Evolutionary conservation across 2,113 vertebrate species (phyloP).

Genomic region (Himantopus leucocephalus): DNA sequence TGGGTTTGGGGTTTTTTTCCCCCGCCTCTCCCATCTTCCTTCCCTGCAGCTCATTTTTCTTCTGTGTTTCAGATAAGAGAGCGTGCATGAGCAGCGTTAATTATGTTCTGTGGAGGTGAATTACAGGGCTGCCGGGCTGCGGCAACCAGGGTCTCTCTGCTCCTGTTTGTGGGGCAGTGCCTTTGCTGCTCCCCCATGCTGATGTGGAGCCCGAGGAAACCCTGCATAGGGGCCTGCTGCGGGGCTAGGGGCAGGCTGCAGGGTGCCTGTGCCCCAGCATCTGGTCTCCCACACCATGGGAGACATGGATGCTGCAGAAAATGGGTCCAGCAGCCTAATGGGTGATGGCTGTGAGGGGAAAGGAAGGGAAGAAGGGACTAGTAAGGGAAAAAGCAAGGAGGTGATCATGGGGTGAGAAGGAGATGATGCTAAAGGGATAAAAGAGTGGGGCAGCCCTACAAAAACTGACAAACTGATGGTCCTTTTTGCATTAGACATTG

Average conservation of each 20-base stretch:
- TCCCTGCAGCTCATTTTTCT: slow-evolving; percentile 52
- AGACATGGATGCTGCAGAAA: background rate
- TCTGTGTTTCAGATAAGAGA: slow-evolving; percentile 49
- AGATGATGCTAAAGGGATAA: background rate
- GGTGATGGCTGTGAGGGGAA: background rate
- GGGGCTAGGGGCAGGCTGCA: background rate
- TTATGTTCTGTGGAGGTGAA: slow-evolving; percentile 39
- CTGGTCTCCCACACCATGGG: background rate
- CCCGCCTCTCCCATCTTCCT: background rate
- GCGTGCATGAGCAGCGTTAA: slow-evolving; percentile 34
- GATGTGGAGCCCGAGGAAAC: background rate
- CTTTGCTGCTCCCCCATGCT: background rate
- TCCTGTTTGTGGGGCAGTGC: background rate
- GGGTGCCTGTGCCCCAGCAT: background rate
- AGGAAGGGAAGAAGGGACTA: background rate
- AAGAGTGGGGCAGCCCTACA: background rate
- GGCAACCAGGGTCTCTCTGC: rapidly evolving
- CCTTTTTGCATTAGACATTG: slow-evolving; percentile 48
- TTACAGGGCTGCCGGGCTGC: background rate
- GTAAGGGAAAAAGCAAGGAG: background rate
- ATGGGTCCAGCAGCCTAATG: background rate
- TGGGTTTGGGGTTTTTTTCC: background rate
- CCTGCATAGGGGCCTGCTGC: background rate
- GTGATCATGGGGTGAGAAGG: background rate
- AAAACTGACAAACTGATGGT: slow-evolving; percentile 22